Evolutionary conservation across 2,113 vertebrate species (phyloP), one percentile per base, ranked within the genome.

Genomic region (Passer montanus): DNA sequence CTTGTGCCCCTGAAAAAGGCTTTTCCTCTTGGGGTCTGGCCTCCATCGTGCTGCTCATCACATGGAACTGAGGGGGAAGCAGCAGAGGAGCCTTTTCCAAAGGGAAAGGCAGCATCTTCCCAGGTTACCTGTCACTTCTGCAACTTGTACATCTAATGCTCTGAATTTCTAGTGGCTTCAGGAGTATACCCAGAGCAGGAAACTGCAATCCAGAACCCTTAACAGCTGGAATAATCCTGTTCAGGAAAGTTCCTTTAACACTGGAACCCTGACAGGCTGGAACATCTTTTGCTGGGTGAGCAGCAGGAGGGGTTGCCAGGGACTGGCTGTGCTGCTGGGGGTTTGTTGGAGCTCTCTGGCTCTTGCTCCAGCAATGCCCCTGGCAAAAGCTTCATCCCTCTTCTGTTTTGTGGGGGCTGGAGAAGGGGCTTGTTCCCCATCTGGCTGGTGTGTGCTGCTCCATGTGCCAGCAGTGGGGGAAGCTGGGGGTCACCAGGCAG

Each of bases 31-130:
- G 5, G 21, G 24, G 2, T 21, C 74, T 41, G 69, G 16, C 33
- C 20, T 62, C 37, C 13, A 8, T 9, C 9, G 0, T 6, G 23
- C 43, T 5, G 0, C 64, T 63, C 27, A 9, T 66, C 2, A 3
- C 41, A 10, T 0, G 2, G 56, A 12, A 43, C 26, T 67, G 70
- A 49, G 49, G 2, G 6, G 60, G 21, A 59, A 59, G 74, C 60
- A 87, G 64, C 43, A 50, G 43, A 58, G 26, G 15, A 53, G 27
- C 41, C 16, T 78, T 81, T 56, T 60, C 64, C 13, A 30, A 53
- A 77, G 69, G 37, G 19, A 84, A 73, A 33, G 28, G 22, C 55
- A 81, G 7, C 68, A 44, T 30, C 50, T 58, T 46, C 83, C 75
- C 9, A 2, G 16, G 39, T 37, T 50, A 37, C 55, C 27, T 0